These are phyloP conservation scores for Autographa gamma DNA, from an alignment of 2,888 invertebrate species.

Conservation along the genomic window DNA sequence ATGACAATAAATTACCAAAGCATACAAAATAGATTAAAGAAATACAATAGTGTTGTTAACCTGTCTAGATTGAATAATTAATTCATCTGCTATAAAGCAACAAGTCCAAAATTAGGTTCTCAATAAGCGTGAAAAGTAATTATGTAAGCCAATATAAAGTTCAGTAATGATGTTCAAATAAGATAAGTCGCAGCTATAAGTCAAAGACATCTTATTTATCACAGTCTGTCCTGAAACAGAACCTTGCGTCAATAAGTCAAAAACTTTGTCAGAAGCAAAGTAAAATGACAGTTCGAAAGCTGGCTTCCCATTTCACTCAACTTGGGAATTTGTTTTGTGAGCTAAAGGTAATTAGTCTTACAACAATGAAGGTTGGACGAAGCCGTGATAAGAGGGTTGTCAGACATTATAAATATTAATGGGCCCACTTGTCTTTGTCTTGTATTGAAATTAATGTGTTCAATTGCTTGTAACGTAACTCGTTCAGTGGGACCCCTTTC, in stretches of 20 bases:
- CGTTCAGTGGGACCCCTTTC: constrained; percentile 63
- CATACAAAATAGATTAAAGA: too few species aligned
- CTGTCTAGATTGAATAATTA: too few species aligned
- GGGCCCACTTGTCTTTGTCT: constrained; percentile 74
- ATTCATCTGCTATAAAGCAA: background rate
- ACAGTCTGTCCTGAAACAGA: constrained; percentile 14
- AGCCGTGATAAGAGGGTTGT: constrained; percentile 58
- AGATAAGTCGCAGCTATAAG: constrained; percentile 30
- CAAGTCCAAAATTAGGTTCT: background rate
- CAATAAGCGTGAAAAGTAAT: too few species aligned
- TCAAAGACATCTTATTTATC: constrained; percentile 20
- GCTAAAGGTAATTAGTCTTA: constrained; percentile 55
- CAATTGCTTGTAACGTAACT: constrained; percentile 73
- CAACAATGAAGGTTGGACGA: constrained; percentile 54
- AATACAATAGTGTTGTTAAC: too few species aligned
- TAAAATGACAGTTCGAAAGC: constrained; percentile 26
- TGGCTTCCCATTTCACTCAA: constrained; percentile 48
- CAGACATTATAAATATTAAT: constrained; percentile 81
- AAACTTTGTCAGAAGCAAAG: constrained; percentile 26
- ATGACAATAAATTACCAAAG: background rate
- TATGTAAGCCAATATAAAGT: background rate
- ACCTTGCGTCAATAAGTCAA: constrained; percentile 20
- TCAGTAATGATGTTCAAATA: constrained; percentile 25
- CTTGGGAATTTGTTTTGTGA: constrained; percentile 43
- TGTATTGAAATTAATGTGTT: constrained; percentile 84